Evolutionary conservation across 2,113 vertebrate species (phyloP).

Genomic region (Gadus macrocephalus): DNA sequence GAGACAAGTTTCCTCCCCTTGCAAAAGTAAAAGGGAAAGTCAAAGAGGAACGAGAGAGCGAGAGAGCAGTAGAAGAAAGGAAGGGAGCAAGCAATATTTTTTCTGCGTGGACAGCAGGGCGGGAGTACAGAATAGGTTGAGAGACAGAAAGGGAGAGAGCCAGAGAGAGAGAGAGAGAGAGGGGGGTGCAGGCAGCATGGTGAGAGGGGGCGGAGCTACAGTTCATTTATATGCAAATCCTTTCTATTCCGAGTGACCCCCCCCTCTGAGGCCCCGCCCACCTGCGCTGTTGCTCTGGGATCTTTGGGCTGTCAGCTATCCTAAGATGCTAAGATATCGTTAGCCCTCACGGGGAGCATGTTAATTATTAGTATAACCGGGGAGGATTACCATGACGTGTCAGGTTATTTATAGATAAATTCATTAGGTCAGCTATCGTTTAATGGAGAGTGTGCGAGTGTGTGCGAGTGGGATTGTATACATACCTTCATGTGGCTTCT

Average conservation of each 20-base stretch:
- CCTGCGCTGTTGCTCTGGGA: slow-evolving; percentile 21
- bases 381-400: too few species aligned
- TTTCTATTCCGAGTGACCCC: slow-evolving; percentile 6
- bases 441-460: too few species aligned
- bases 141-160: slow-evolving; percentile 17
- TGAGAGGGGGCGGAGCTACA: slow-evolving; percentile 53
- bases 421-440: too few species aligned
- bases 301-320: neutral
- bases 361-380: too few species aligned
- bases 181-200: neutral
- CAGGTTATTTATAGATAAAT: too few species aligned
- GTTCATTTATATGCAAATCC: slow-evolving; percentile 63
- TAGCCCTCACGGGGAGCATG: too few species aligned
- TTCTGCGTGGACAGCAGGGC: slow-evolving; percentile 59
- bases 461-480: too few species aligned
- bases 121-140: slow-evolving; percentile 41
- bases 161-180: neutral
- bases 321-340: too few species aligned
- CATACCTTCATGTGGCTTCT: too few species aligned
- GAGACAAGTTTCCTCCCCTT: slow-evolving; percentile 3
- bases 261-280: slow-evolving; percentile 11
- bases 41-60: neutral
- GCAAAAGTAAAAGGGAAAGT: slow-evolving; percentile 17
- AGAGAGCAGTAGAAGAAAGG: slow-evolving; percentile 1
- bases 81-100: slow-evolving; percentile 50